Conservation (phyloP, 2,797 vertebrate species). For the Poeciliopsis presidionis region DNA sequence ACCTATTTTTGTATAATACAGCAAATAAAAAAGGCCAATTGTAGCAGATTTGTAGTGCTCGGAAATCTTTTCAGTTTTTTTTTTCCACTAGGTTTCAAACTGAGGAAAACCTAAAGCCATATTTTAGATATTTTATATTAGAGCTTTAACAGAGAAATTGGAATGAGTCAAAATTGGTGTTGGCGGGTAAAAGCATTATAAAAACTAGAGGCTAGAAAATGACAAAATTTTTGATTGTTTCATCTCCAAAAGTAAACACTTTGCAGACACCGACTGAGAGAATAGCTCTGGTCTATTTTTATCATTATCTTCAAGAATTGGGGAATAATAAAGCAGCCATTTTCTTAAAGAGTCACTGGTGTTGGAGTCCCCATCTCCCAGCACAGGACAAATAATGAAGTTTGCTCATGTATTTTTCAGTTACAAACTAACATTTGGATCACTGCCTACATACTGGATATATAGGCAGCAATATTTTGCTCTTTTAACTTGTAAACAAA, state of each 20-base stretch:
- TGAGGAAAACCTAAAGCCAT: not conserved
- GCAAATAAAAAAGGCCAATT: not conserved
- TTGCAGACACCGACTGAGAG: not conserved
- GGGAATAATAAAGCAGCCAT: not conserved
- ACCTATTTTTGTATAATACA: not conserved
- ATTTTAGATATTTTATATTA: not conserved
- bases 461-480: not conserved
- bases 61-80: no score
- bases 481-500: not conserved
- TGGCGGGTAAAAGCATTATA: not conserved
- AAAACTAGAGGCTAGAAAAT: not conserved
- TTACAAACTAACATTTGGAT: not conserved
- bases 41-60: not conserved
- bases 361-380: not conserved
- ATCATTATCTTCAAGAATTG: not conserved
- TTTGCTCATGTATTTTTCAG: not conserved
- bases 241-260: not conserved
- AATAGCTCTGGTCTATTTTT: not conserved
- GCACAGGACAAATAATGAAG: not conserved
- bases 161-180: not conserved
- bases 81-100: no score
- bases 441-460: not conserved
- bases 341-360: not conserved
- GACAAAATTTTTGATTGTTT: not conserved
- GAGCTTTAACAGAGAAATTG: not conserved